Percentiles rank a stretch among this genome's conserved stretches.
phyloP scores from a whole-genome alignment of 2,888 invertebrate genomes.

The Lymantria dispar region DNA sequence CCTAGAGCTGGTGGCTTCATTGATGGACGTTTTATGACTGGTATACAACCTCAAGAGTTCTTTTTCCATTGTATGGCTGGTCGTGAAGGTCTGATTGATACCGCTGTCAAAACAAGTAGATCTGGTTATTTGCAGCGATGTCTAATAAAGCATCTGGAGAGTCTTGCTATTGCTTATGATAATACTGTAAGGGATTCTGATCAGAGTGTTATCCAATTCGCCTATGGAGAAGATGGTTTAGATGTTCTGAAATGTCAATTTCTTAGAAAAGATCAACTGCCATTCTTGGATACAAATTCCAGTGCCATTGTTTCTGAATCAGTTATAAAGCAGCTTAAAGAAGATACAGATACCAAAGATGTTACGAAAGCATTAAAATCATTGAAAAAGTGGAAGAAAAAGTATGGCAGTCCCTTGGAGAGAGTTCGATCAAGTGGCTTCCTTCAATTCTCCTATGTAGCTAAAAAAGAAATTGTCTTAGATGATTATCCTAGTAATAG shows the following conservation, averaged over 20 bases:
- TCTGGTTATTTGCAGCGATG: constrained; percentile 99
- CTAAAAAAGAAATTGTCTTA: constrained; percentile 70
- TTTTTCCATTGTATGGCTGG: constrained; percentile 99
- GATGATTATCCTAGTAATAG: constrained; percentile 70
- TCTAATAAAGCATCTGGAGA: constrained; percentile 98
- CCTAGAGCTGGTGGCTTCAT: constrained; percentile 98
- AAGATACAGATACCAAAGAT: constrained; percentile 71
- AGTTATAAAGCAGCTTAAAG: constrained; percentile 82
- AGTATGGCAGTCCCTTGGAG: constrained; percentile 66
- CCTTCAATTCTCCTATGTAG: constrained; percentile 80
- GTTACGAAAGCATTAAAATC: constrained; percentile 83
- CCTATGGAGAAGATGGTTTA: constrained; percentile 96
- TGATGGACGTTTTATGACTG: constrained; percentile 97
- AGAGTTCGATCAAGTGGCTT: constrained; percentile 82
- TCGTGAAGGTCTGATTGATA: constrained; percentile 99
- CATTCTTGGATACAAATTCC: constrained; percentile 92
- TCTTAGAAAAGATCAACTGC: constrained; percentile 87
- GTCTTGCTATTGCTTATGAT: constrained; percentile 95
- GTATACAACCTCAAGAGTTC: constrained; percentile 98
- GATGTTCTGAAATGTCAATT: constrained; percentile 95
- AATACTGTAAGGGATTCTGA: constrained; percentile 97
- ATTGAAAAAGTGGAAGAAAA: constrained; percentile 84
- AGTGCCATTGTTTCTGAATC: constrained; percentile 84
- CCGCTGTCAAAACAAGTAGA: constrained; percentile 99
- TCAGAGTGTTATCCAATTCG: constrained; percentile 94